phyloP scores from a whole-genome alignment of 2,113 vertebrate genomes.

The Argyrosomus japonicus region DNA sequence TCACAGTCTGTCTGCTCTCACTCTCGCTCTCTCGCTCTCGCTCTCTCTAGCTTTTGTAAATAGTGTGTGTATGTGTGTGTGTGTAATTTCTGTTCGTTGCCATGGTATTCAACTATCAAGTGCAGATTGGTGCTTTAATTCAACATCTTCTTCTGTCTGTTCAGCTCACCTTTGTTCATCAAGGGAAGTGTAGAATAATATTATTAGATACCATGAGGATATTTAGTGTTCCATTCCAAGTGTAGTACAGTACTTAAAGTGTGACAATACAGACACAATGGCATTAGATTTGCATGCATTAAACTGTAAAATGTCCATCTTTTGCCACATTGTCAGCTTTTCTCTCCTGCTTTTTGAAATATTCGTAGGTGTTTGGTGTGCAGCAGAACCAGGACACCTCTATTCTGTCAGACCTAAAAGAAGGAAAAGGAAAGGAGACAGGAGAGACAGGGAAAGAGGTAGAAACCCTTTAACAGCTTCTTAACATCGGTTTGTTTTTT shows the following conservation, averaged over 20 bases:
- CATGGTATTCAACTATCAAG: constrained; percentile 53
- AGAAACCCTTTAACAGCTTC: constrained; percentile 43
- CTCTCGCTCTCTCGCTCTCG: not conserved
- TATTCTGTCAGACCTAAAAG: constrained; percentile 56
- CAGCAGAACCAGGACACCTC: constrained; percentile 86
- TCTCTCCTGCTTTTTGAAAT: not conserved
- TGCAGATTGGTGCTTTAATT: constrained; percentile 42
- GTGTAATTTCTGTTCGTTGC: constrained; percentile 32
- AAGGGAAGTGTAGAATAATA: constrained; percentile 14
- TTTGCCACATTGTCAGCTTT: not conserved
- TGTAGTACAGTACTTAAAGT: not conserved
- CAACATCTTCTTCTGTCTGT: constrained; percentile 1
- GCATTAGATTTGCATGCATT: not conserved
- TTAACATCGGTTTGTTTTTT: not conserved
- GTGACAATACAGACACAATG: constrained; percentile 1
- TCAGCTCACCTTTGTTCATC: constrained; percentile 21
- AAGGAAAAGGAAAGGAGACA: constrained; percentile 83
- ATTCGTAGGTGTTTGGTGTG: constrained; percentile 93
- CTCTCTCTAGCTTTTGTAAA: constrained; percentile 30
- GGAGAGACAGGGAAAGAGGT: constrained; percentile 88
- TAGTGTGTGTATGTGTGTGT: not conserved
- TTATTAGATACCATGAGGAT: not conserved
- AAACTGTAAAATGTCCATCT: not conserved
- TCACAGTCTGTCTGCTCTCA: constrained; percentile 40
- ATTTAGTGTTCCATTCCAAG: constrained; percentile 18